Percentiles rank a stretch among this genome's conserved stretches.
Evolutionary conservation across 2,113 vertebrate species (phyloP).

Genomic region (Carollia perspicillata): DNA sequence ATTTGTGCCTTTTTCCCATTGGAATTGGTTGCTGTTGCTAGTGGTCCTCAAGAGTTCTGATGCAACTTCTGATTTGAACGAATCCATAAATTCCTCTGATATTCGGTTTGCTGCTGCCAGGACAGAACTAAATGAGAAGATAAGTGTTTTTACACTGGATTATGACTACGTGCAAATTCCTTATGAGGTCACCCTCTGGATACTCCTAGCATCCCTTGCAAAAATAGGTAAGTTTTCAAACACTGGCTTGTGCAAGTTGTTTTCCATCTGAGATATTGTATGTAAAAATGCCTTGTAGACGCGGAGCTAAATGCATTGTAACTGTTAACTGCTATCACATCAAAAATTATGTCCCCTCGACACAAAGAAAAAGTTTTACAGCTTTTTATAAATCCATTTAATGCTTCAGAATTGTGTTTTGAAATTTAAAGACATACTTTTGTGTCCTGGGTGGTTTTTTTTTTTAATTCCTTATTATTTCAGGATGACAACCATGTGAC

Average conservation of each 20-base stretch:
- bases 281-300: not conserved
- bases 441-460: not conserved
- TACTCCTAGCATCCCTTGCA: slow-evolving; percentile 94
- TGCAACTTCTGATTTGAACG: slow-evolving; percentile 53
- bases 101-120: not conserved
- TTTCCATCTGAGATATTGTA: not conserved
- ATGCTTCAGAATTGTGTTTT: not conserved
- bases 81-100: slow-evolving; percentile 36
- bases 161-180: slow-evolving; percentile 93
- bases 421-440: not conserved
- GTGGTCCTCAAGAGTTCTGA: not conserved
- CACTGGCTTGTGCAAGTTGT: not conserved
- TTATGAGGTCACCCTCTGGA: slow-evolving; percentile 96
- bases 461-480: not conserved
- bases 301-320: not conserved
- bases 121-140: slow-evolving; percentile 67
- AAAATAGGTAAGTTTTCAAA: slow-evolving; percentile 92
- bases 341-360: not conserved
- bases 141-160: slow-evolving; percentile 90
- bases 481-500: not conserved
- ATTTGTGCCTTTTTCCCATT: not conserved
- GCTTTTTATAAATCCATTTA: not conserved
- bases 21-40: slow-evolving; percentile 50
- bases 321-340: not conserved
- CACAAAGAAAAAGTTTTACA: not conserved